Base-by-base conservation (phyloP, 2,113 vertebrate species). In the Spea bombifrons region DNA sequence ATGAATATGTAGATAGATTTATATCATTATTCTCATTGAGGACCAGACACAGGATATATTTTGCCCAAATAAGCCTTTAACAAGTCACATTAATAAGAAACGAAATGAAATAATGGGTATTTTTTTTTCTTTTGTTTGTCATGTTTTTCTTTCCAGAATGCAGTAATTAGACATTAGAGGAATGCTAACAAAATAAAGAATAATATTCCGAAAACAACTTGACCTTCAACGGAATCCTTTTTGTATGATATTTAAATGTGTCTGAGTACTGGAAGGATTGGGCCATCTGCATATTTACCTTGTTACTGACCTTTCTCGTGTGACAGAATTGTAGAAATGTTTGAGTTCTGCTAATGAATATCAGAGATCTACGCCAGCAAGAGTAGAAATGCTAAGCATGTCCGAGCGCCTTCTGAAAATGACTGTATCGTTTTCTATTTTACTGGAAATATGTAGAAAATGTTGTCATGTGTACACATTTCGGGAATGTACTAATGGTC, bases 301-400 rank as follows among this genome's bases (percentile, higher is more conserved):
- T 59, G 65, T n/a, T 7, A 7, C 65, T 68, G 75, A 65, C 75
- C 75, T 76, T 76, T 76, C 75, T 66, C 75, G 57, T 55, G 46
- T 44, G 75, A 76, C 75, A 76, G 12, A 67, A 76, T 65, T 76
- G 64, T 67, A 57, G 67, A 76, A 76, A 76, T 76, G 75, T 76
- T 68, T 67, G 64, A 76, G 49, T 65, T 15, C 49, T 47, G 65
- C 13, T 66, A 67, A 15, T 76, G 75, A 43, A 68, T 68, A 66
- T 66, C 75, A 76, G 67, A 68, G 65, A 9, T 50, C 75, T 68
- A 68, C 53, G 16, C 75, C 55, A 30, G 7, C 12, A 65, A 66
- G 75, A 75, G 43, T 15, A 50, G 49, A 5, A 46, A 52, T 67
- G 12, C 57, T 49, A 76, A 47, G 46, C 49, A 76, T 76, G 64